Evolutionary conservation across 1,140 invertebrate genomes (phyloP), one percentile per base, ranked within the genome.

Genomic region (Caenorhabditis brenneri): DNA sequence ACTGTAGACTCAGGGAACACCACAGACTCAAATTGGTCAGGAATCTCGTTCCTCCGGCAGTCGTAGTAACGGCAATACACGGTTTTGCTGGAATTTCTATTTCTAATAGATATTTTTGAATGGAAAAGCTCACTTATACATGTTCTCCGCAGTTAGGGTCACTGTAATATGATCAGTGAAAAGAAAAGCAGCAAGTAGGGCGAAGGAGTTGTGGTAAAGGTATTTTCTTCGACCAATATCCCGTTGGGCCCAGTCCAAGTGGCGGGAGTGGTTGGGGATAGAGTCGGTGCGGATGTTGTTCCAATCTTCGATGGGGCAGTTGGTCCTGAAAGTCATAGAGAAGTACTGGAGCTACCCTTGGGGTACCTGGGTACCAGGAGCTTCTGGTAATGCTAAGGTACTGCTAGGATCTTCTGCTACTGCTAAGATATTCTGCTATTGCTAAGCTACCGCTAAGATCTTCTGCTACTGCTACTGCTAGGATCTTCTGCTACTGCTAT

Each of bases 41-140:
- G 27, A 31, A 74, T 74, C 29, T 46, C 65, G 0, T 42, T 74
- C n/a, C 29, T 12, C 15, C 29, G 36, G n/a, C 65, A 74, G 9
- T 74, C 65, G n/a, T 74, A 42, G 42, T 74, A 74, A 12, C 65
- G 65, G 24, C 65, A 74, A 22, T 74, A 74, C 2, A 74, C 65
- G 12, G 65, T 42, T 46, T 74, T 31, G 29, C 65, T 74, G 65
- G 29, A 74, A 74, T 5, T 19, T n/a, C 16, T 7, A 1, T 29
- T 9, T 9, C 5, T 10, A 19, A 2, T 19, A n/a, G n/a, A 2
- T 51, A n/a, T n/a, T n/a, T n/a, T n/a, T 12, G 12, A 42, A 12
- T 6, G 39, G 12, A 6, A 12, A 36, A 42, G 33, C 36, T 74
- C 10, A 24, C 36, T 74, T 55, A 9, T 42, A 31, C n/a, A 24